phyloP scores from a whole-genome alignment of 2,113 vertebrate species.

The Turdus rufiventris region DNA sequence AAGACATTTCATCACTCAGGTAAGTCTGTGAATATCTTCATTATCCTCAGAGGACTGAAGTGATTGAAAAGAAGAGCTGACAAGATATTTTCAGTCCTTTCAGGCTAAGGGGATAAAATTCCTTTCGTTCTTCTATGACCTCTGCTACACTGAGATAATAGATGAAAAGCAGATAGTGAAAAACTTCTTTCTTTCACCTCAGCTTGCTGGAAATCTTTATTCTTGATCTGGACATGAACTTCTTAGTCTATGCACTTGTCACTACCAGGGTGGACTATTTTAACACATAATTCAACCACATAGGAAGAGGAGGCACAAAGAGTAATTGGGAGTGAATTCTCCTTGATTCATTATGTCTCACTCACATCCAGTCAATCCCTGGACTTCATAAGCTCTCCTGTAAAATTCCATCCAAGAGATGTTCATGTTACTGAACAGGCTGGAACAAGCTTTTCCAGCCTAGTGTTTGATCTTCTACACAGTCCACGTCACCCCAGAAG shows the following conservation, averaged over 20 bases:
- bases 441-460: neutral
- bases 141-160: neutral
- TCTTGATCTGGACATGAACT: neutral
- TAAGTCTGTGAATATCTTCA: neutral
- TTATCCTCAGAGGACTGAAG: neutral
- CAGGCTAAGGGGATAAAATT: neutral
- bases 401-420: neutral
- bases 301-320: neutral
- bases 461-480: neutral
- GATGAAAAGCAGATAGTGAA: neutral
- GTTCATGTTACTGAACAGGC: neutral
- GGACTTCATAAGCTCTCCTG: neutral
- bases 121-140: neutral
- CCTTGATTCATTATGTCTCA: neutral
- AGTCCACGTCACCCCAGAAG: neutral
- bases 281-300: neutral
- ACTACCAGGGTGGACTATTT: neutral
- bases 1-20: neutral
- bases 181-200: neutral
- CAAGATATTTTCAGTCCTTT: neutral
- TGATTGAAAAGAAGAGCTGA: neutral
- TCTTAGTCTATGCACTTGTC: neutral
- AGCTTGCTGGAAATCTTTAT: neutral
- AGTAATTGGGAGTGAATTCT: neutral
- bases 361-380: neutral